Conservation (phyloP, 92 coral and sea anemone species). For the Isaurus tuberculatus region DNA sequence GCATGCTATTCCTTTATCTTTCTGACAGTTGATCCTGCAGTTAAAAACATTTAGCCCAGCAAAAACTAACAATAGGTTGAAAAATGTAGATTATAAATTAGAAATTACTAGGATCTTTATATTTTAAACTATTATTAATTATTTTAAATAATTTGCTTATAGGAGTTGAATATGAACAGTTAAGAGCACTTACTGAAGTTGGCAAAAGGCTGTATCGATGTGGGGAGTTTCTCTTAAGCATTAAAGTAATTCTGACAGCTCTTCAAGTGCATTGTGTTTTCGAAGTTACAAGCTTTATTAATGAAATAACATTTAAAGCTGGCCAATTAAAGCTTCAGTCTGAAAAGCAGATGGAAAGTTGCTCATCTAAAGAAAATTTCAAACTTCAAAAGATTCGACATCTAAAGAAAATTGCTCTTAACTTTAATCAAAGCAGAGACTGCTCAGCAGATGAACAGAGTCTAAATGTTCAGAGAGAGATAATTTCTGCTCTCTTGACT, state of each 20-base stretch:
- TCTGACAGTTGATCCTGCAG: too few species aligned
- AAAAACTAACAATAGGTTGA: too few species aligned
- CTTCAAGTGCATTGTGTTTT: conserved; percentile 70
- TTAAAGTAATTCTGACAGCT: conserved; percentile 69
- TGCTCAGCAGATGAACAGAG: background rate
- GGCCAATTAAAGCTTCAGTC: conserved; percentile 8
- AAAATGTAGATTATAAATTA: too few species aligned
- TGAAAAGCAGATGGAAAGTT: background rate
- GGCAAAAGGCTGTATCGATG: conserved; percentile 69
- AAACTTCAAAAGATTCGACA: background rate
- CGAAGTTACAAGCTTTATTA: conserved; percentile 31
- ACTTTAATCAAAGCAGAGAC: background rate
- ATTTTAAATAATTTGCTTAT: background rate
- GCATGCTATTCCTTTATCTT: too few species aligned
- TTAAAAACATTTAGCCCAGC: too few species aligned
- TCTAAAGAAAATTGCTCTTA: background rate
- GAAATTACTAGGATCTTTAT: too few species aligned
- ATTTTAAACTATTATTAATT: background rate
- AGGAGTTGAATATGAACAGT: conserved; percentile 59
- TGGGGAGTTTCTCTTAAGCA: conserved; percentile 62
- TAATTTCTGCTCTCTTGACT: conserved; percentile 73
- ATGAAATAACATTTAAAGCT: conserved; percentile 30
- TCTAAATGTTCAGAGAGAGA: conserved; percentile 2
- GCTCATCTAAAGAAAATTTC: background rate
- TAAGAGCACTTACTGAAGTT: conserved; percentile 68